Percentiles rank a stretch among this genome's conserved stretches.
These are phyloP conservation scores for Gonatopus flavifemur DNA, from an alignment of 1,140 invertebrate species.

Conservation along the genomic window DNA sequence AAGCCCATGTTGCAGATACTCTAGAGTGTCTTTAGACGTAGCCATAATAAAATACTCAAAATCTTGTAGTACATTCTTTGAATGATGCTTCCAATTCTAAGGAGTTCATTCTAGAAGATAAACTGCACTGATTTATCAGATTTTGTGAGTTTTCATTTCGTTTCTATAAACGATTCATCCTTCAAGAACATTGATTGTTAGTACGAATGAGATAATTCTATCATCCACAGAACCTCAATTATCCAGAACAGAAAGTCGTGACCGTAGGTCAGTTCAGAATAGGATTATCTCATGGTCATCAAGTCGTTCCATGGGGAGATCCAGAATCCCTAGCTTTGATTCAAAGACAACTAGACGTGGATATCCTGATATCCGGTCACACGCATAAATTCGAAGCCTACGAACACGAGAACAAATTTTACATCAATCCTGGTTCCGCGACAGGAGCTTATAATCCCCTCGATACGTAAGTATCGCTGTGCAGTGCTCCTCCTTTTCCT, in stretches of 20 bases:
- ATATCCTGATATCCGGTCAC: conserved; percentile 98
- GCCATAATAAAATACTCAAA: no score
- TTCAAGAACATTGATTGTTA: no score
- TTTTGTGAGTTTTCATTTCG: no score
- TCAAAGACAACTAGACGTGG: conserved; percentile 96
- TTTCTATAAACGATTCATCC: no score
- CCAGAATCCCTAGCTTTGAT: conserved; percentile 89
- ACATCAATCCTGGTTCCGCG: conserved; percentile 98
- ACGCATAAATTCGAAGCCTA: conserved; percentile 99
- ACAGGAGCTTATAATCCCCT: conserved; percentile 96
- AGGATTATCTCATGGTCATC: conserved; percentile 96
- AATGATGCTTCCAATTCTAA: no score
- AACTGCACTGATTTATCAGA: no score
- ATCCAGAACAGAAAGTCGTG: conserved; percentile 98
- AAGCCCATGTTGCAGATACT: no score
- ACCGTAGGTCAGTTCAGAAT: conserved; percentile 98
- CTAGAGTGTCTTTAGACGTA: no score
- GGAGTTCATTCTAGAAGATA: no score
- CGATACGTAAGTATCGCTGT: conserved; percentile 70
- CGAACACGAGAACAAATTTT: conserved; percentile 98
- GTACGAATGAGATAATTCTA: no score
- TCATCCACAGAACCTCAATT: conserved; percentile 79
- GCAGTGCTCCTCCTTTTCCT: no score
- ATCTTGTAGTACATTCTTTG: no score
- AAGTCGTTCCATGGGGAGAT: conserved; percentile 97